These are phyloP conservation scores for Chamaea fasciata DNA, from an alignment of 2,113 vertebrate species.

Conservation along the genomic window DNA sequence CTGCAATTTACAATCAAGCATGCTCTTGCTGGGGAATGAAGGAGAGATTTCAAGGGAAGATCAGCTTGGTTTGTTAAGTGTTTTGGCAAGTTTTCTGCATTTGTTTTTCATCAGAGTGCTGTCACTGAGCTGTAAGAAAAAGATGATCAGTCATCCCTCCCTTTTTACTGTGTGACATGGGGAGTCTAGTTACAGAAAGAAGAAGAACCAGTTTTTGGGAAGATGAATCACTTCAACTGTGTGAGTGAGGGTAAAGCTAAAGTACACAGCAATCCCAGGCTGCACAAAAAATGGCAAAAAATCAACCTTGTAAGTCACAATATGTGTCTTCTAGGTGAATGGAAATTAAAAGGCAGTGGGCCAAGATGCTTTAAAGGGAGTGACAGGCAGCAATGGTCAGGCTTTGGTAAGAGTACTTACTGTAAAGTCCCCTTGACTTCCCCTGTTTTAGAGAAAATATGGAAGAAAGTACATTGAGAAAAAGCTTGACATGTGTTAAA, in stretches of 20 bases:
- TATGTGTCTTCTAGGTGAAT: not conserved
- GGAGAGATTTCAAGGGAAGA: not conserved
- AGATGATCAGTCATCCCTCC: not conserved
- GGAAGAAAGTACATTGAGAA: not conserved
- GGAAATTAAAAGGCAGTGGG: not conserved
- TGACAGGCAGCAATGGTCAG: not conserved
- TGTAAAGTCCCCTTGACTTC: not conserved
- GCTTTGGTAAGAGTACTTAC: not conserved
- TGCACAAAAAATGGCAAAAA: not conserved
- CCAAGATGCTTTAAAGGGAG: not conserved
- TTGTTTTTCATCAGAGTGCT: not conserved
- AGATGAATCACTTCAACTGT: not conserved
- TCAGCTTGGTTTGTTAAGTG: not conserved
- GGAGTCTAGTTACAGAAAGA: not conserved
- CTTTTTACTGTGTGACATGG: not conserved
- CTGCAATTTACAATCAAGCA: not conserved
- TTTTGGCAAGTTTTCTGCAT: not conserved
- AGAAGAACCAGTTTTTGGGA: not conserved
- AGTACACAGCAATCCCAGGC: not conserved
- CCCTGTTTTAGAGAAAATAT: not conserved
- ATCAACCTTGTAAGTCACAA: not conserved
- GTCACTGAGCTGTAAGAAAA: not conserved
- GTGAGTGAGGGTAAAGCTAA: not conserved
- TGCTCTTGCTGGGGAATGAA: not conserved
- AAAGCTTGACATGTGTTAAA: not conserved